Base-by-base conservation (phyloP, 2,888 invertebrate genomes). In the Caenorhabditis wallacei region DNA sequence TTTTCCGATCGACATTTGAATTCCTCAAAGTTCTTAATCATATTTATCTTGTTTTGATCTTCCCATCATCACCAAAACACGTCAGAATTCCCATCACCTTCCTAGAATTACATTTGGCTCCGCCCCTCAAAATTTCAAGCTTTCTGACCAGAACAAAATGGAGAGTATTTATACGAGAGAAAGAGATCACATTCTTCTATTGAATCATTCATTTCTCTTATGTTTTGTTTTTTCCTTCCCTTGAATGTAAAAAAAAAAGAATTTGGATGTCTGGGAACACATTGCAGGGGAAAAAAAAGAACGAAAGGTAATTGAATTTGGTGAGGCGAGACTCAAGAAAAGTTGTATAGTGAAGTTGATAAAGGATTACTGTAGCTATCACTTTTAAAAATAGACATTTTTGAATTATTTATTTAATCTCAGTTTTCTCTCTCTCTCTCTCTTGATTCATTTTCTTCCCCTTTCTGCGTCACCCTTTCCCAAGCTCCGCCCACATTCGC, bases 401-500 rank as follows among this genome's bases (percentile, higher is more conserved):
- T n/a, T n/a, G n/a, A n/a, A n/a, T n/a, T 35, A 18, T 18, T 13
- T n/a, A 63, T n/a, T 46, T 24, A 43, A 22, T 57, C 48, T 56
- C 46, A 30, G n/a, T 43, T 48, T 22, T 26, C 71, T 40, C 63
- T 35, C 54, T 48, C 26, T 26, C 71, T 40, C 63, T 35, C 26
- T 18, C 56, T 35, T 13, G 43, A 16, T 26, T 20, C 26, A n/a
- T 66, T 35, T 35, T 48, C 43, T 51, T 61, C 43, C 24, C 18
- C 37, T 2, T 16, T 24, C 16, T 61, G 24, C 61, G 61, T 61
- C 61, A 61, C 18, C 43, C n/a, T n/a, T n/a, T 18, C 13, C 1
- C 4, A 61, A 24, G 26, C 61, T 61, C 61, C 61, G 61, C 61
- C 61, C 61, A n/a, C 46, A 3, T 48, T 24, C 43, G 20, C 37